Base-by-base conservation (phyloP, 2,113 vertebrate species). In the Cervus canadensis region DNA sequence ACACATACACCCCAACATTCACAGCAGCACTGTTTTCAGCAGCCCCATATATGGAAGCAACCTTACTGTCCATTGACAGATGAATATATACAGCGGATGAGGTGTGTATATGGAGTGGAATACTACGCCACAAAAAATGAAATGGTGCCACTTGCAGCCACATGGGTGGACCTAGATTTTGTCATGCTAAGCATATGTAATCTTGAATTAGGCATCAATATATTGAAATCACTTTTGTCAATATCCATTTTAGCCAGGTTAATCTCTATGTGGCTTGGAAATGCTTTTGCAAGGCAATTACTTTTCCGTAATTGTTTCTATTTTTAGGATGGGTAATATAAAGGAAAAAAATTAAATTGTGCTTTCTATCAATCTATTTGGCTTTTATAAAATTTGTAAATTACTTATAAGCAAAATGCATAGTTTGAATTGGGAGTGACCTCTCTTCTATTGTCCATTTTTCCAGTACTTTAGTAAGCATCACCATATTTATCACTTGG, bases 171-270 rank as follows among this genome's bases (percentile, higher is more conserved):
- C 19, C 50, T 54, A 36, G 50, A 54, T 19, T 36, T 82, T 82
- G 23, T 52, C 79, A 52, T n/a, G 21, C 48, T 82, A 82, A 52
- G 10, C 16, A 57, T 23, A 33, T 56, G 50, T n/a, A 89, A 88
- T 95, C 43, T 92, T 97, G 14, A 90, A 36, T 87, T 90, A 90
- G 71, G 12, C 12, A 94, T 93, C 74, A 30, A 40, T 93, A 52
- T 83, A 74, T 74, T 92, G 74, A 97, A 76, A 76, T 10, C 84
- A 62, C 23, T 79, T 91, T 90, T 7, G 64, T 96, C 74, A 92
- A 4, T 94, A 86, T 14, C 6, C 5, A 25, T 50, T 30, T 94
- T 92, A 87, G 36, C 5, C 8, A 87, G 50, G 86, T 71, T 89
- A 78, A 91, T 85, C 78, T 78, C 28, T 60, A 85, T 14, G 5